These are phyloP conservation scores for Eunapius fragilis DNA, from an alignment of 37 sponge, comb jelly and placozoan genomes.

Conservation along the genomic window DNA sequence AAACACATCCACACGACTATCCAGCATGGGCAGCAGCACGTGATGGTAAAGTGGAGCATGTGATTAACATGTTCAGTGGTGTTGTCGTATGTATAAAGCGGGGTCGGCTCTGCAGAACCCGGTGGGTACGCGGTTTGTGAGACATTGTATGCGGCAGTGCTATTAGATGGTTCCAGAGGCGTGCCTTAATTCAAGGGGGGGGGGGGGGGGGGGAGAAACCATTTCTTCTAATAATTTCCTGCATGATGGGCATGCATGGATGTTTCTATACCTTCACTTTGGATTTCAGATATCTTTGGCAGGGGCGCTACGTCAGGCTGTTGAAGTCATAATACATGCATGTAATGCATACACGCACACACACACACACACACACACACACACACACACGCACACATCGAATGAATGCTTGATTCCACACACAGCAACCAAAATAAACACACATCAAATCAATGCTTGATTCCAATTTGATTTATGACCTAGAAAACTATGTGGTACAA, in stretches of 20 bases:
- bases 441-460: too few species aligned
- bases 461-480: too few species aligned
- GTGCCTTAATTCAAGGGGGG: background rate
- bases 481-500: too few species aligned
- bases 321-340: too few species aligned
- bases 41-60: background rate
- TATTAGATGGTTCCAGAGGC: background rate
- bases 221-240: background rate
- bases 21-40: background rate
- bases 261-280: background rate
- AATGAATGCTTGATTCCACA: too few species aligned
- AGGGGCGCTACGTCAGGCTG: background rate
- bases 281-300: background rate
- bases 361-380: background rate
- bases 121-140: too few species aligned
- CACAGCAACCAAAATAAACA: too few species aligned
- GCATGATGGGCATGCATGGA: too few species aligned
- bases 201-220: too few species aligned
- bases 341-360: too few species aligned
- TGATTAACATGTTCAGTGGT: background rate
- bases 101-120: too few species aligned
- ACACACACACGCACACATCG: too few species aligned
- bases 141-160: background rate
- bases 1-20: background rate
- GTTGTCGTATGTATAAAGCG: background rate